A percentile compares a stretch with the other conserved stretches of the same genome.
Conservation (phyloP, 1,140 invertebrate genomes). For the Hypothenemus hampei region DNA sequence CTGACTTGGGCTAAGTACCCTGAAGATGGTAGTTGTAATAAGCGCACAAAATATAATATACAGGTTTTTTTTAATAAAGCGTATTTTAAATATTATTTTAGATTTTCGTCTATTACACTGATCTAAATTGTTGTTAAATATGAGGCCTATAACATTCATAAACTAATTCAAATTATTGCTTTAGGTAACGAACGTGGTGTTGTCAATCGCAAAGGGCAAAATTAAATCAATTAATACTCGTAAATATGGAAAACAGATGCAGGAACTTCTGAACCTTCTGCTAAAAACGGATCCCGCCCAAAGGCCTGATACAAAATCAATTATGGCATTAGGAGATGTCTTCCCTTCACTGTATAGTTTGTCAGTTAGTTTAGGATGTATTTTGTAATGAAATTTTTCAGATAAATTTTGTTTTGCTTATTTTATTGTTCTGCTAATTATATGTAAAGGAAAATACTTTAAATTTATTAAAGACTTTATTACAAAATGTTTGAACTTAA, state of each 20-base stretch:
- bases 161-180: too few species aligned
- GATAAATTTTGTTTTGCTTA: background rate
- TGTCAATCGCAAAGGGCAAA: constrained; percentile 50
- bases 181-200: constrained; percentile 48
- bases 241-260: constrained; percentile 49
- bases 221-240: constrained; percentile 48
- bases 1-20: too few species aligned
- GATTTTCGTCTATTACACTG: too few species aligned
- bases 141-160: too few species aligned
- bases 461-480: too few species aligned
- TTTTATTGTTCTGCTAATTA: background rate
- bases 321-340: constrained; percentile 47
- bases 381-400: constrained; percentile 18
- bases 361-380: constrained; percentile 33
- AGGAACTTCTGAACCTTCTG: constrained; percentile 51
- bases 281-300: constrained; percentile 49
- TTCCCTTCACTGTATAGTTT: constrained; percentile 43
- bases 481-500: too few species aligned
- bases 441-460: too few species aligned
- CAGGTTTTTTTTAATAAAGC: too few species aligned
- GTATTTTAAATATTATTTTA: too few species aligned
- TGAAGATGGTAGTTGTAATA: too few species aligned
- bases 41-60: too few species aligned
- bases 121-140: too few species aligned
- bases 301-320: constrained; percentile 46